Evolutionary conservation across 2,797 vertebrate species (phyloP), one percentile per base, ranked within the genome.

Genomic region (Botia kubotai): DNA sequence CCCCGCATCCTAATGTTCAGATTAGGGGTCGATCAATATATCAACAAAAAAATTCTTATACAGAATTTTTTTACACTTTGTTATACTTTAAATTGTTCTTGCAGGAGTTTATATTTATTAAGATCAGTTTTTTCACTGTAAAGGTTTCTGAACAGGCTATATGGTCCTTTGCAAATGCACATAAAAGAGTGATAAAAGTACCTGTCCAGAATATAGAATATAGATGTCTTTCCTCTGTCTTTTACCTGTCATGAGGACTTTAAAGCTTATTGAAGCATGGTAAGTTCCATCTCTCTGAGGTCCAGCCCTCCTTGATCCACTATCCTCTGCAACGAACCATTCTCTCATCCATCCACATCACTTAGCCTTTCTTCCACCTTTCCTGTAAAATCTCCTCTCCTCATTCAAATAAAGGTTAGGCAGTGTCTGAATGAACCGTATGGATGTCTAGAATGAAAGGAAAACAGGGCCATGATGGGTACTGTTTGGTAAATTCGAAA

Each of bases 181-280:
- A 80, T 75, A 80, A 72, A 26, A 66, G 63, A 72, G 7, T 66
- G 26, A 33, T 26, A 26, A 7, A 43, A 7, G 55, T 46, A 65
- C 48, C 68, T 83, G 77, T 83, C 77, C 74, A 72, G 82, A 84
- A 77, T 77, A 67, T 14, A 77, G 69, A 84, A 77, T 77, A 67
- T 14, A 77, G 69, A 84, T 77, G 57, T 60, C 53, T 67, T 68
- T 65, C 23, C 53, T 6, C 0, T 55, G 12, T 13, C 68, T 80
- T 83, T 84, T 69, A 68, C 74, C 67, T 66, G 77, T 83, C 68
- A 79, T 16, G 39, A 26, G 33, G 26, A 72, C 36, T 62, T 68
- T 46, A 80, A 74, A 67, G 52, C 50, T 50, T 58, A 52, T 29
- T 60, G 60, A 80, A 43, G 68, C 12, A 43, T 71, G 50, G 39